phyloP scores from a whole-genome alignment of 1,140 invertebrate species.

The Yoshiicerus persimilis region DNA sequence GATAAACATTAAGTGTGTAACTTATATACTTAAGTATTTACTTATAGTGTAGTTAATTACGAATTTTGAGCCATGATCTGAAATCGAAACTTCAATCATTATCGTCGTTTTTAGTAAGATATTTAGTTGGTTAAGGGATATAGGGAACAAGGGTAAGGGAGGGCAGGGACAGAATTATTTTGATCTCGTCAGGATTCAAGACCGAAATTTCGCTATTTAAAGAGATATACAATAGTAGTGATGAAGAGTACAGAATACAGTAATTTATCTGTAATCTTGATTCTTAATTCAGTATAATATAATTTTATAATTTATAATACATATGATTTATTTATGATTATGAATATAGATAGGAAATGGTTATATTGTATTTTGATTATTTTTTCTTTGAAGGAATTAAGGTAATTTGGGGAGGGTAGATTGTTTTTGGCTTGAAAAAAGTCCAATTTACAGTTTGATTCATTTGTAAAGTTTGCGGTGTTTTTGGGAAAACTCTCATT shows the following conservation, averaged over 20 bases:
- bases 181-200: too few relatives aligned
- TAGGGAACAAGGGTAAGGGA: neutral
- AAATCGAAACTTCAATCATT: neutral
- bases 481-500: neutral
- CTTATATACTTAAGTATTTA: neutral
- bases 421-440: neutral
- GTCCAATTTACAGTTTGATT: neutral
- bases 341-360: neutral
- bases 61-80: neutral
- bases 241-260: too few relatives aligned
- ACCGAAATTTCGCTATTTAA: too few relatives aligned
- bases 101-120: neutral
- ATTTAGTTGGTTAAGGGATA: neutral
- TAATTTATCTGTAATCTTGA: too few relatives aligned
- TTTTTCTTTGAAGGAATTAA: neutral
- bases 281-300: too few relatives aligned
- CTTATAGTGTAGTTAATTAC: neutral
- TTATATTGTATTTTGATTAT: neutral
- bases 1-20: neutral
- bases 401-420: neutral
- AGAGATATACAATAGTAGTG: too few relatives aligned
- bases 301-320: too few relatives aligned
- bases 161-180: too few relatives aligned
- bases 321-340: neutral
- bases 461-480: too few relatives aligned